Conservation (phyloP, 2,888 invertebrate genomes). For the Sinhomidia bicolor region DNA sequence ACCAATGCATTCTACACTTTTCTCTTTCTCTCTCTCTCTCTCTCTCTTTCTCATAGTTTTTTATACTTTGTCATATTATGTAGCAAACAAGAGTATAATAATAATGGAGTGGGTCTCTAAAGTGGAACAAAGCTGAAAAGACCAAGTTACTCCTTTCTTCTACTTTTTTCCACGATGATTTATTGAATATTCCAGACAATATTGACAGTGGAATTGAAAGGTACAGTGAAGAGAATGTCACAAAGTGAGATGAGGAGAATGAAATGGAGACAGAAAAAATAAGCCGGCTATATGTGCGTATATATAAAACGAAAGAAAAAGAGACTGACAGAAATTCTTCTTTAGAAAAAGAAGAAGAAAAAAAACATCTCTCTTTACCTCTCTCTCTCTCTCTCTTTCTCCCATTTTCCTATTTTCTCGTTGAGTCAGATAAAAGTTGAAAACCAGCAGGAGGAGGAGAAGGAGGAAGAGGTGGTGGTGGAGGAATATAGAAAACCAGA, state of each 20-base stretch:
- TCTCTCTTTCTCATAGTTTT: too few relatives aligned
- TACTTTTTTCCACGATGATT: constrained; percentile 58
- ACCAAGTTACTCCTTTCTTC: constrained; percentile 15
- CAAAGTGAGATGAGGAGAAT: constrained; percentile 13
- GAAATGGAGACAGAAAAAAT: neutral
- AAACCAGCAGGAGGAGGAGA: neutral
- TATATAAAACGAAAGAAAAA: neutral
- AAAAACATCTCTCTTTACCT: neutral
- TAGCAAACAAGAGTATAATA: too few relatives aligned
- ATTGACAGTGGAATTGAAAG: constrained; percentile 67
- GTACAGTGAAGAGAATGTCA: constrained; percentile 57
- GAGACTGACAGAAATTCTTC: neutral
- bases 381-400: neutral
- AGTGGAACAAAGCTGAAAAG: neutral
- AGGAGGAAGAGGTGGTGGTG: neutral
- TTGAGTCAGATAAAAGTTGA: constrained; percentile 20
- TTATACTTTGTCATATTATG: too few relatives aligned
- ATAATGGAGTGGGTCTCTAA: neutral
- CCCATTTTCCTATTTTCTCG: too few relatives aligned
- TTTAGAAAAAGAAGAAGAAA: neutral
- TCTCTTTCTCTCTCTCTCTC: too few relatives aligned
- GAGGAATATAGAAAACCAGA: neutral
- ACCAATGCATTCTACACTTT: too few relatives aligned
- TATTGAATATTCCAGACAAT: constrained; percentile 68
- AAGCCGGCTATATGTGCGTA: too few relatives aligned